Evolutionary conservation across 2,113 vertebrate genomes (phyloP).

Genomic region (Pollachius pollachius): DNA sequence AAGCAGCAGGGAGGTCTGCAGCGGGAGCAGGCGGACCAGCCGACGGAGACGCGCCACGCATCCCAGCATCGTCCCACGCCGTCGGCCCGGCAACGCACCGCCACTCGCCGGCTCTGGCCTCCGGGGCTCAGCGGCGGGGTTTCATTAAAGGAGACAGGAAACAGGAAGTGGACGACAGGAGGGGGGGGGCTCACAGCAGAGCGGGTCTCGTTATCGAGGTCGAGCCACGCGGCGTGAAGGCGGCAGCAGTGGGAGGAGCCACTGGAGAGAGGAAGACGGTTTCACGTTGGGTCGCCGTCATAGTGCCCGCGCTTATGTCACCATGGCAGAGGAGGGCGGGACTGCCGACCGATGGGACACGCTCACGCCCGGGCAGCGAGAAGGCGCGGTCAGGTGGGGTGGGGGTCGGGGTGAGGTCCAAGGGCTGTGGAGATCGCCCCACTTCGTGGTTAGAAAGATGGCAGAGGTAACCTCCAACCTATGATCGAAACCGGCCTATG

Average conservation of each 20-base stretch:
- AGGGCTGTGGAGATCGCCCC: conserved; percentile 61
- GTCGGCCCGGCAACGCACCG: conserved; percentile 53
- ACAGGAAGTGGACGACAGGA: no score
- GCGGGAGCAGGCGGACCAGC: conserved; percentile 90
- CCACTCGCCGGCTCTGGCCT: conserved; percentile 47
- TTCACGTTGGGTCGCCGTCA: conserved; percentile 71
- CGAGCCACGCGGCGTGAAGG: conserved; percentile 29
- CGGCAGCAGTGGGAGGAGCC: conserved; percentile 59
- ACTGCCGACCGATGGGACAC: conserved; percentile 53
- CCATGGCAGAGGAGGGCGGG: conserved; percentile 87
- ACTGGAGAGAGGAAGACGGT: conserved; percentile 62
- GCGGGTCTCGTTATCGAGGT: conserved; percentile 33
- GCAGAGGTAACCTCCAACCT: conserved; percentile 30
- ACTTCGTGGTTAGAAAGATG: conserved; percentile 36
- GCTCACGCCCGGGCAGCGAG: conserved; percentile 52
- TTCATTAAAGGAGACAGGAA: no score
- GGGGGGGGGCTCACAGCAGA: conserved; percentile 22
- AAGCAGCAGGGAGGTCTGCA: conserved; percentile 91
- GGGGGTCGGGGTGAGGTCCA: conserved; percentile 14
- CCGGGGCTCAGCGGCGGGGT: background rate
- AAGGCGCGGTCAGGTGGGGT: background rate
- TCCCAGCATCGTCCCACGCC: conserved; percentile 76
- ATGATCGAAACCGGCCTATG: conserved; percentile 56
- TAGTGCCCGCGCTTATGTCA: conserved; percentile 87
- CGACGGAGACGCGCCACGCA: conserved; percentile 84